Evolutionary conservation across 2,113 vertebrate genomes (phyloP).

Genomic region (Bos javanicus): DNA sequence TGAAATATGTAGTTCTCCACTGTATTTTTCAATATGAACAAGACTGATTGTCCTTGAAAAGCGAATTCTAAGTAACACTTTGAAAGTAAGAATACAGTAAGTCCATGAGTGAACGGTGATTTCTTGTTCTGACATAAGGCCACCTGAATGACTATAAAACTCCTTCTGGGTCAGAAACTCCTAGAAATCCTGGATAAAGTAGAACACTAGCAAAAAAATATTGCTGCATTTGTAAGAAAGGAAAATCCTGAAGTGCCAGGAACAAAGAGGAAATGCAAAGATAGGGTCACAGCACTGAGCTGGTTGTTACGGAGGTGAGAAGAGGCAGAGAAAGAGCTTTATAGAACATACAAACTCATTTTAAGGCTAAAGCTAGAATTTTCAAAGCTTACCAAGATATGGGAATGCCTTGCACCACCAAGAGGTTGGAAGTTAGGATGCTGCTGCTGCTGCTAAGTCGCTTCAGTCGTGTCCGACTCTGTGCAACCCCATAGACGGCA

Average conservation of each 20-base stretch:
- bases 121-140: background rate
- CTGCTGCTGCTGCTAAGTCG: too few species aligned
- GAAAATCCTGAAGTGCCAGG: background rate
- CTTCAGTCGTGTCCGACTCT: too few species aligned
- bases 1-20: background rate
- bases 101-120: background rate
- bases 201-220: constrained; percentile 10
- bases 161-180: background rate
- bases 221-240: background rate
- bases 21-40: background rate
- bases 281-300: background rate
- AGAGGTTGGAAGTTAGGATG: background rate
- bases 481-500: too few species aligned
- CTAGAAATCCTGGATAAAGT: constrained; percentile 15
- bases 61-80: background rate
- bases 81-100: background rate
- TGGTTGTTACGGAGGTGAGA: background rate
- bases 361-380: constrained; percentile 21
- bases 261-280: constrained; percentile 32
- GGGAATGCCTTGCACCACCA: background rate
- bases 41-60: background rate
- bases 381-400: constrained; percentile 18
- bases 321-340: background rate
- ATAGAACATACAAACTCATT: background rate
- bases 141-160: constrained; percentile 6